Evolutionary conservation across 1,140 invertebrate genomes (phyloP).

Genomic region (Protaetia brevitarsis): DNA sequence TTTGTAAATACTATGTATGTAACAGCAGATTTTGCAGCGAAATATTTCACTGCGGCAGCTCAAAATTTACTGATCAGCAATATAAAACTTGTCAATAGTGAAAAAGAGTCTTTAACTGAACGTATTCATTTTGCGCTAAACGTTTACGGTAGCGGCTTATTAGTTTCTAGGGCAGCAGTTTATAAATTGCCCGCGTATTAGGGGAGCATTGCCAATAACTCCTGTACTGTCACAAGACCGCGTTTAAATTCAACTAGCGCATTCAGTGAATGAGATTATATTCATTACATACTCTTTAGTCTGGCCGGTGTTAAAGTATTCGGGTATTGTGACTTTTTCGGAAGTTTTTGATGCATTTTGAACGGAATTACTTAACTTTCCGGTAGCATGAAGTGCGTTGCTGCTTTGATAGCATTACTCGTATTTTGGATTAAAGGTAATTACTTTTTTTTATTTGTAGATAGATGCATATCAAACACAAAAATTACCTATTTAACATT

Average conservation of each 20-base stretch:
- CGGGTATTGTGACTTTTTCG: neutral
- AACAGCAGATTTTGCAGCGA: too few relatives aligned
- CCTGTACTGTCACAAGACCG: neutral
- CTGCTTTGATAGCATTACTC: neutral
- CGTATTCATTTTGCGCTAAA: too few relatives aligned
- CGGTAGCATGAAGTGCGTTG: neutral
- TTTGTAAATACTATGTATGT: too few relatives aligned
- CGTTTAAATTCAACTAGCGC: neutral
- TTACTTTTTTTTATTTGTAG: too few relatives aligned
- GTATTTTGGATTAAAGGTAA: too few relatives aligned
- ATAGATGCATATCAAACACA: too few relatives aligned
- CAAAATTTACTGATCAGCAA: too few relatives aligned
- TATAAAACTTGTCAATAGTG: too few relatives aligned
- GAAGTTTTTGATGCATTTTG: neutral
- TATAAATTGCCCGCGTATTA: constrained; percentile 12
- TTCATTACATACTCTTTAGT: neutral
- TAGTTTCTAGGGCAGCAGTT: neutral
- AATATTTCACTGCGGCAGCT: too few relatives aligned
- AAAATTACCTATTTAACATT: too few relatives aligned
- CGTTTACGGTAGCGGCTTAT: too few relatives aligned
- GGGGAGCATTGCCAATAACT: constrained; percentile 13
- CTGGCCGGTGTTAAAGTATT: neutral
- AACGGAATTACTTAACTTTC: neutral
- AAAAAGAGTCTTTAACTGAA: too few relatives aligned
- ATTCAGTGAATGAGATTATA: neutral